phyloP scores from a whole-genome alignment of 2,113 vertebrate genomes.

The Emydocephalus ijimae region DNA sequence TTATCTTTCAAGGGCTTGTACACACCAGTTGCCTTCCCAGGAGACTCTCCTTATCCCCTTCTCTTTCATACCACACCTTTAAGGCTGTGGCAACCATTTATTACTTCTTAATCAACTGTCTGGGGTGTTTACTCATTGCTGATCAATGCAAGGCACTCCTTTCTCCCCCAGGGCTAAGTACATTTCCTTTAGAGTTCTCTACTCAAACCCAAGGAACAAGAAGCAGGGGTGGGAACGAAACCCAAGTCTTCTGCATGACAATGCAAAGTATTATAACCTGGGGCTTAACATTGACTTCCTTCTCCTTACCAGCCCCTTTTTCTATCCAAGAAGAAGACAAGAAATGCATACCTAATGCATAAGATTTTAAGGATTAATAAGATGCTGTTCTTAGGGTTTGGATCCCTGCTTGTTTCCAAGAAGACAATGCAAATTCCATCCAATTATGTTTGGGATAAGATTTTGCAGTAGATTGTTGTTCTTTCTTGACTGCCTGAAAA shows the following conservation, averaged over 20 bases:
- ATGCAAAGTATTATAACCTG: constrained; percentile 18
- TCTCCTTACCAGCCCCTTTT: background rate
- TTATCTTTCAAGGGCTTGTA: background rate
- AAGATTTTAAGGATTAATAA: background rate
- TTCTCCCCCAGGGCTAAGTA: background rate
- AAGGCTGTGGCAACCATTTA: constrained; percentile 28
- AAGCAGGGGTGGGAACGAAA: constrained; percentile 19
- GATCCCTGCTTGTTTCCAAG: constrained; percentile 15
- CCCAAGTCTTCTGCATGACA: constrained; percentile 5
- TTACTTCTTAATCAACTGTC: constrained; percentile 25
- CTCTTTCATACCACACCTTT: constrained; percentile 20
- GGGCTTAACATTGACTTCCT: background rate
- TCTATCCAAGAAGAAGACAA: background rate
- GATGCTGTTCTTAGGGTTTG: background rate
- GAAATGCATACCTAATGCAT: background rate
- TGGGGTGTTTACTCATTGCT: constrained; percentile 9
- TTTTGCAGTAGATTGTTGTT: background rate
- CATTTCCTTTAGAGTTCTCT: background rate
- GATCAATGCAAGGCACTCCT: background rate
- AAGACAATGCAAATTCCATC: background rate
- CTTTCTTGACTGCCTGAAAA: background rate
- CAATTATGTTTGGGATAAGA: background rate
- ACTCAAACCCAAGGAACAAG: constrained; percentile 16
- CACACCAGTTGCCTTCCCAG: background rate
- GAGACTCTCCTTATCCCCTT: background rate